A percentile compares a stretch with the other conserved stretches of the same genome.
Evolutionary conservation across 2,888 invertebrate genomes (phyloP).

Genomic region (Drosophila pseudotakahashii): DNA sequence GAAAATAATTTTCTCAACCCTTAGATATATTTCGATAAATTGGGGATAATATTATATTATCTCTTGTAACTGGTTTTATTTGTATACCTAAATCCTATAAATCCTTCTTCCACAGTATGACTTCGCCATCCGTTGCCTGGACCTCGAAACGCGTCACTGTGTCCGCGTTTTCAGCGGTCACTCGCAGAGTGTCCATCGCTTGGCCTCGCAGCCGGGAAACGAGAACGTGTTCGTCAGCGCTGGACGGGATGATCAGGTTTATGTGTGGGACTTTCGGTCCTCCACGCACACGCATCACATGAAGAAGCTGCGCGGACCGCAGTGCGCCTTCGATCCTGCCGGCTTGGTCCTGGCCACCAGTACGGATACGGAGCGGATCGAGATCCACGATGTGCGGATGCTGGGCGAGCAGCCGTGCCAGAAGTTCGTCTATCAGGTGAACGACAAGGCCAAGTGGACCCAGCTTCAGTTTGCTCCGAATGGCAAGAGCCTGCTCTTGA

Average conservation of each 20-base stretch:
- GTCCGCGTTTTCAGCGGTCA: constrained; percentile 44
- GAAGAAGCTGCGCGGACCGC: constrained; percentile 19
- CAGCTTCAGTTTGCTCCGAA: constrained; percentile 58
- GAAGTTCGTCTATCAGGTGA: constrained; percentile 39
- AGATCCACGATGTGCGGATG: constrained; percentile 55
- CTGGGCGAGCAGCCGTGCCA: constrained; percentile 28
- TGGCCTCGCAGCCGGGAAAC: constrained; percentile 42
- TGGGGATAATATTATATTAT: no score
- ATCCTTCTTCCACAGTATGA: constrained; percentile 25
- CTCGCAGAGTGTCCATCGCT: background rate
- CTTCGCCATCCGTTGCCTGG: constrained; percentile 44
- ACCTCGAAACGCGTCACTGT: constrained; percentile 26
- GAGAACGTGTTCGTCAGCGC: constrained; percentile 45
- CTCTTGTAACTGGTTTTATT: no score
- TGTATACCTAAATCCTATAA: no score
- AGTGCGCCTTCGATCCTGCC: constrained; percentile 48
- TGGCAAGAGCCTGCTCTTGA: constrained; percentile 49
- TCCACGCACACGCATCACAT: constrained; percentile 7
- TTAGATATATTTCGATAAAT: no score
- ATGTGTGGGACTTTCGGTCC: constrained; percentile 56
- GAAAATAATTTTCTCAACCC: no score
- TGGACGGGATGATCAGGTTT: constrained; percentile 46
- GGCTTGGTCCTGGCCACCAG: constrained; percentile 51
- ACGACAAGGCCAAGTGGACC: constrained; percentile 45
- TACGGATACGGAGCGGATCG: constrained; percentile 20